Conservation (phyloP, 2,797 vertebrate genomes). For the Tauraco hartlaubi region DNA sequence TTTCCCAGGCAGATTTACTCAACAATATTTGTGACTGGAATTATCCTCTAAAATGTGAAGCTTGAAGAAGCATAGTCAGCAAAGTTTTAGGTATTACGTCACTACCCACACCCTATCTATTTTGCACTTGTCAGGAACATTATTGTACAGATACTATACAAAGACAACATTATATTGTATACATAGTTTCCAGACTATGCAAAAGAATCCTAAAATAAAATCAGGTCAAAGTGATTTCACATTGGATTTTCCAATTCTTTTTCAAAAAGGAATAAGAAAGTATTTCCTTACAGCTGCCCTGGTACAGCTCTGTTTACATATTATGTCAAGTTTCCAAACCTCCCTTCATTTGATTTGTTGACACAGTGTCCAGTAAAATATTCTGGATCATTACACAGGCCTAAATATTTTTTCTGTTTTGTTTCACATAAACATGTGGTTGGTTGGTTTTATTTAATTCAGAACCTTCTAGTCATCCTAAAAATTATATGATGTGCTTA, state of each 20-base stretch:
- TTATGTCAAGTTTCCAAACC: slow-evolving; percentile 27
- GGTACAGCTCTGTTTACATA: slow-evolving; percentile 4
- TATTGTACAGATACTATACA: background rate
- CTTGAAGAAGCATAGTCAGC: background rate
- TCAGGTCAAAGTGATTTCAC: background rate
- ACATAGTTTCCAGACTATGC: background rate
- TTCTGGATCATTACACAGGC: background rate
- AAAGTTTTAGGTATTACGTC: background rate
- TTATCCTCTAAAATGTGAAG: background rate
- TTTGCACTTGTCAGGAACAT: background rate
- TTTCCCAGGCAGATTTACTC: background rate
- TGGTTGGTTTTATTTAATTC: background rate
- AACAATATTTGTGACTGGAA: background rate
- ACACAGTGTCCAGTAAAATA: slow-evolving; percentile 8
- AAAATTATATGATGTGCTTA: background rate
- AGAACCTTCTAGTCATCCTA: background rate
- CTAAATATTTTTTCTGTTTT: slow-evolving; percentile 35
- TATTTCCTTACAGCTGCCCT: background rate
- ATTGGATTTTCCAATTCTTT: background rate
- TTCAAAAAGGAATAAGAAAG: background rate
- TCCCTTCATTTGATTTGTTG: slow-evolving; percentile 26
- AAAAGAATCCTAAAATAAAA: background rate
- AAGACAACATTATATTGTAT: background rate
- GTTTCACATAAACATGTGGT: slow-evolving; percentile 3
- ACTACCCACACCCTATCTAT: background rate